Conservation (phyloP, 2,113 vertebrate species). For the Nothobranchius furzeri region DNA sequence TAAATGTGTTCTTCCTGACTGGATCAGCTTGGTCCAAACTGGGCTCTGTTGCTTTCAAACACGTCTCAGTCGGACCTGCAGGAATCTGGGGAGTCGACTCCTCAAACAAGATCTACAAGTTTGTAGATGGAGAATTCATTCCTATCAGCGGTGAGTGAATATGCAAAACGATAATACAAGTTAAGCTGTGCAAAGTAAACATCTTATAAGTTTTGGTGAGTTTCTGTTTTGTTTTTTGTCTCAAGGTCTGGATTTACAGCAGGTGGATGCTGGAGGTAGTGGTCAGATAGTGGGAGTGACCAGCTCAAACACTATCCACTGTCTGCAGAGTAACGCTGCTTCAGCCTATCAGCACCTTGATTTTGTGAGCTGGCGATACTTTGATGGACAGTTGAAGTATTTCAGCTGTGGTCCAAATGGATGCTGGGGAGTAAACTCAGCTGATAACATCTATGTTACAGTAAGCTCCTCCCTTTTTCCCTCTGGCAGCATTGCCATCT, state of each 20-base stretch:
- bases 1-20: background rate
- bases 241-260: background rate
- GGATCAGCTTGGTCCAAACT: background rate
- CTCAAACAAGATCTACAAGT: background rate
- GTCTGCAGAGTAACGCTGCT: background rate
- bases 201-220: too few species aligned
- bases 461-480: background rate
- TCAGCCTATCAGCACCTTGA: rapidly evolving
- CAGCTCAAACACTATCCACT: rapidly evolving
- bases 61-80: slow-evolving; percentile 29
- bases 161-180: too few species aligned
- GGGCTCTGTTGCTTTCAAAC: background rate
- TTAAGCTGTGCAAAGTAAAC: too few species aligned
- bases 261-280: slow-evolving; percentile 43
- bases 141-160: rapidly evolving
- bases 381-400: background rate
- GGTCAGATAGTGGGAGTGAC: slow-evolving; percentile 9
- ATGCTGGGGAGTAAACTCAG: slow-evolving; percentile 33
- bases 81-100: slow-evolving; percentile 6
- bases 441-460: rapidly evolving
- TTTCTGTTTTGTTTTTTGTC: too few species aligned
- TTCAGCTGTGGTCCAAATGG: slow-evolving; percentile 28
- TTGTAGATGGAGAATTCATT: background rate
- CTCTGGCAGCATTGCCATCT: too few species aligned
- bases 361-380: background rate